These are phyloP conservation scores for Pampus argenteus DNA, from an alignment of 2,797 vertebrate species.

Conservation along the genomic window DNA sequence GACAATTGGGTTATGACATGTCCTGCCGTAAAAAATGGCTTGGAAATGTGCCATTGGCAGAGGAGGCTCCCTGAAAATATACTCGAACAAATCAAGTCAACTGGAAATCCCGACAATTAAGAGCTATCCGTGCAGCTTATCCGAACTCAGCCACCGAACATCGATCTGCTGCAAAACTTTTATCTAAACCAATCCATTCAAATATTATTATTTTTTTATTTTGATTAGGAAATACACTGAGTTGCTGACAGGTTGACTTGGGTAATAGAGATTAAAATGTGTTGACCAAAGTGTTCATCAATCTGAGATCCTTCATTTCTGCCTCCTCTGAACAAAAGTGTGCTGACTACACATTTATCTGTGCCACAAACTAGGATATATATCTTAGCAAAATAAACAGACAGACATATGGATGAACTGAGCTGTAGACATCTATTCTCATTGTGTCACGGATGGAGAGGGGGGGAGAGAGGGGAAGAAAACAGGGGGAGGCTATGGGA, in stretches of 20 bases:
- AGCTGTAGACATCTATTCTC: slow-evolving; percentile 64
- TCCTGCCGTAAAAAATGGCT: slow-evolving; percentile 64
- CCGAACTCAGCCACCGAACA: slow-evolving; percentile 52
- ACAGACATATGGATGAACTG: slow-evolving; percentile 58
- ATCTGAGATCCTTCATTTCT: slow-evolving; percentile 52
- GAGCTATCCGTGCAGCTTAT: slow-evolving; percentile 64
- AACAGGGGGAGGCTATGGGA: slow-evolving; percentile 48
- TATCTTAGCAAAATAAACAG: slow-evolving; percentile 64
- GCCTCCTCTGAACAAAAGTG: slow-evolving; percentile 43
- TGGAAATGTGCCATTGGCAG: slow-evolving; percentile 58
- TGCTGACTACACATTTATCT: slow-evolving; percentile 61
- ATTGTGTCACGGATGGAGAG: slow-evolving; percentile 54
- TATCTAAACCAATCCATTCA: slow-evolving; percentile 61
- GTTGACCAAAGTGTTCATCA: slow-evolving; percentile 65
- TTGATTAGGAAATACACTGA: slow-evolving; percentile 55
- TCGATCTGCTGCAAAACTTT: slow-evolving; percentile 56
- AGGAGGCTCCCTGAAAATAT: slow-evolving; percentile 44
- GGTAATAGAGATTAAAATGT: slow-evolving; percentile 68
- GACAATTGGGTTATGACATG: slow-evolving; percentile 81
- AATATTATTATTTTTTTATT: slow-evolving; percentile 56
- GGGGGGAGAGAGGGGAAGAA: neutral
- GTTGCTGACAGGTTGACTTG: slow-evolving; percentile 64
- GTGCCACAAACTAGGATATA: slow-evolving; percentile 52
- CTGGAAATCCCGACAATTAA: slow-evolving; percentile 75
- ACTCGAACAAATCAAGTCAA: slow-evolving; percentile 71